A percentile compares a stretch with the other conserved stretches of the same genome.
Conservation (phyloP, 2,888 invertebrate species). For the Oxytorus armatus region DNA sequence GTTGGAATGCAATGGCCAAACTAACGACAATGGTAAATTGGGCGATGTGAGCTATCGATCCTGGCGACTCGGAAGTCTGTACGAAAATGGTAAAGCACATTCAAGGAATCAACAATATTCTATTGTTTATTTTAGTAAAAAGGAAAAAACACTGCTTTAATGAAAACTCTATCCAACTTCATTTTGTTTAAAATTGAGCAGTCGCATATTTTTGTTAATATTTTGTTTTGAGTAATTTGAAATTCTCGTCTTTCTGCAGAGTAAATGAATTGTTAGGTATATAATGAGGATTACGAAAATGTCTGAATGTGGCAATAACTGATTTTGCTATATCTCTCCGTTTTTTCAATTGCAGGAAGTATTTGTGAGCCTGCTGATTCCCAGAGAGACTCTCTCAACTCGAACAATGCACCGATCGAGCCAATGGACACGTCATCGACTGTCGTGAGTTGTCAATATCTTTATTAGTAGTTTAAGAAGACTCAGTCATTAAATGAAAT, state of each 20-base stretch:
- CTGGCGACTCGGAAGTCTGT: constrained; percentile 82
- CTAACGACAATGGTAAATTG: constrained; percentile 78
- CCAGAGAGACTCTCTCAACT: constrained; percentile 75
- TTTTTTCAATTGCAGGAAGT: constrained; percentile 73
- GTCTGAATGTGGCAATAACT: not conserved
- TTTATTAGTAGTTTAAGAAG: not conserved
- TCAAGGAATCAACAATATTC: not conserved
- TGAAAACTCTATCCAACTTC: not conserved
- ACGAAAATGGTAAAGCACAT: constrained; percentile 76
- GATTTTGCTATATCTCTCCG: not conserved
- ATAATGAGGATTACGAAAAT: not conserved
- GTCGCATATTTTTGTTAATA: not conserved
- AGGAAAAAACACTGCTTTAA: not conserved
- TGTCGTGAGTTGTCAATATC: constrained; percentile 41
- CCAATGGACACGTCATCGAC: constrained; percentile 61
- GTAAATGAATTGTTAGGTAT: not conserved
- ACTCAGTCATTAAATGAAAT: too few relatives aligned
- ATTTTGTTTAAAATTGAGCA: not conserved
- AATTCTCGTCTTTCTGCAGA: not conserved
- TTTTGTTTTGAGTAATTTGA: not conserved
- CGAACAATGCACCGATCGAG: constrained; percentile 70
- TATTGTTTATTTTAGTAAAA: not conserved
- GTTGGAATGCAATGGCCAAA: constrained; percentile 56
- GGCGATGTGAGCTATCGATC: constrained; percentile 82
- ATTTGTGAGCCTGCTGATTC: constrained; percentile 76